Percentiles rank a stretch among this genome's conserved stretches.
These are phyloP conservation scores for Osmerus mordax DNA, from an alignment of 2,113 vertebrate species.

Conservation along the genomic window DNA sequence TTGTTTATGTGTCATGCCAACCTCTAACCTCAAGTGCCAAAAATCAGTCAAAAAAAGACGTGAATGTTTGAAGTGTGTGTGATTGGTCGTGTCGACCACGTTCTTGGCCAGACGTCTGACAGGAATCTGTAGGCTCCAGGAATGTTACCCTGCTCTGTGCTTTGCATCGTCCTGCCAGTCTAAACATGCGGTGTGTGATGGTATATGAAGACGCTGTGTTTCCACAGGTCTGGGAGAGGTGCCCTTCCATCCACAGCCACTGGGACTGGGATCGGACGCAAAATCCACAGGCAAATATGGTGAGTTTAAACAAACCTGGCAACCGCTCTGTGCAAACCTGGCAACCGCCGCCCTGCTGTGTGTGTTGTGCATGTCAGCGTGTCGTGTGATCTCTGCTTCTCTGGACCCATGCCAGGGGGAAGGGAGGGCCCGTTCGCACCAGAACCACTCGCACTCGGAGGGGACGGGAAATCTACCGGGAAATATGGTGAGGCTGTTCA, in stretches of 20 bases:
- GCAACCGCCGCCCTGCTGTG: background rate
- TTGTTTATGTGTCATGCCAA: background rate
- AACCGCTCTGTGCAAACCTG: background rate
- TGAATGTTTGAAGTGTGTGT: too few species aligned
- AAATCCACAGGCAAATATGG: constrained; percentile 40
- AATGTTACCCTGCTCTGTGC: background rate
- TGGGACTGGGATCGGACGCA: constrained; percentile 27
- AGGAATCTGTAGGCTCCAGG: background rate
- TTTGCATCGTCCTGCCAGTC: background rate
- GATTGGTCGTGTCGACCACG: background rate
- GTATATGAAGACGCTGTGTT: background rate
- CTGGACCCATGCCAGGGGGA: constrained; percentile 32
- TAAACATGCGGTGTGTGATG: background rate
- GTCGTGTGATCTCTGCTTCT: constrained; percentile 6
- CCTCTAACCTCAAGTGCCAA: background rate
- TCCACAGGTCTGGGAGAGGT: constrained; percentile 33
- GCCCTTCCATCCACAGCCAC: constrained; percentile 36
- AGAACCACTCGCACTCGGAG: constrained; percentile 37
- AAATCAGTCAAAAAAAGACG: too few species aligned
- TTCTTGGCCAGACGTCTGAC: background rate
- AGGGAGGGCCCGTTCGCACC: constrained; percentile 36
- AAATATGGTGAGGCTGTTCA: constrained; percentile 47
- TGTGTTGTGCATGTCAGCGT: background rate
- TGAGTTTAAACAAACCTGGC: constrained; percentile 30
- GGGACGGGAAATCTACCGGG: constrained; percentile 38